Conservation (phyloP, 2,797 vertebrate species). For the Sphaeramia orbicularis region DNA sequence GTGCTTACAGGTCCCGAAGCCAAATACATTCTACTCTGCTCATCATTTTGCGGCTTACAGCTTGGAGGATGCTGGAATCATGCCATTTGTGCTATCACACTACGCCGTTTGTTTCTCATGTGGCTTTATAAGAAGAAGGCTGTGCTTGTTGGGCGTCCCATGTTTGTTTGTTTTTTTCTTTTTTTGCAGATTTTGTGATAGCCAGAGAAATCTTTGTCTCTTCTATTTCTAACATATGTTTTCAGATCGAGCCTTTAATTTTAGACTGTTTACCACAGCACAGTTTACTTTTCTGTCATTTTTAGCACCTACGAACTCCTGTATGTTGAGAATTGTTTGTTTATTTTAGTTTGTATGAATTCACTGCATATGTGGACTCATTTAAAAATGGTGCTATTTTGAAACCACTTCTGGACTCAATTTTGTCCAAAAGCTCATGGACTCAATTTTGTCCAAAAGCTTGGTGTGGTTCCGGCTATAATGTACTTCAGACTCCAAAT, state of each 20-base stretch:
- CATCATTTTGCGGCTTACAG: conserved; percentile 38
- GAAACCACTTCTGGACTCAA: neutral
- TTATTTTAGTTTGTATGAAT: conserved; percentile 30
- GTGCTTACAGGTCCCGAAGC: conserved; percentile 21
- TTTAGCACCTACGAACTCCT: conserved; percentile 34
- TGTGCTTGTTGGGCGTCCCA: conserved; percentile 51
- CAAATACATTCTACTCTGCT: conserved; percentile 53
- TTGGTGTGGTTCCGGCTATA: no score
- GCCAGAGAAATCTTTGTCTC: conserved; percentile 74
- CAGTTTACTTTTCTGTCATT: conserved; percentile 54
- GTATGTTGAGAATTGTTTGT: conserved; percentile 34
- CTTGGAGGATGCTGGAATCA: conserved; percentile 55
- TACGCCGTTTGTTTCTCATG: conserved; percentile 66
- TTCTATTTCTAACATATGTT: conserved; percentile 70
- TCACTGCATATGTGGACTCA: conserved; percentile 8
- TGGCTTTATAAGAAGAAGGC: conserved; percentile 59
- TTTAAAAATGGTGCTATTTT: conserved; percentile 1
- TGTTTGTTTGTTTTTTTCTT: conserved; percentile 54
- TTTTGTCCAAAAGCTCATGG: neutral
- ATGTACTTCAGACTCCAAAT: no score
- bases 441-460: no score
- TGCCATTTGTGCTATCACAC: conserved; percentile 67
- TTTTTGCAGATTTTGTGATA: conserved; percentile 67
- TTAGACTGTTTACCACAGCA: conserved; percentile 40
- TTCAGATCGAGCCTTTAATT: conserved; percentile 60